Conservation (phyloP, 2,113 vertebrate species). For the Athene noctua region DNA sequence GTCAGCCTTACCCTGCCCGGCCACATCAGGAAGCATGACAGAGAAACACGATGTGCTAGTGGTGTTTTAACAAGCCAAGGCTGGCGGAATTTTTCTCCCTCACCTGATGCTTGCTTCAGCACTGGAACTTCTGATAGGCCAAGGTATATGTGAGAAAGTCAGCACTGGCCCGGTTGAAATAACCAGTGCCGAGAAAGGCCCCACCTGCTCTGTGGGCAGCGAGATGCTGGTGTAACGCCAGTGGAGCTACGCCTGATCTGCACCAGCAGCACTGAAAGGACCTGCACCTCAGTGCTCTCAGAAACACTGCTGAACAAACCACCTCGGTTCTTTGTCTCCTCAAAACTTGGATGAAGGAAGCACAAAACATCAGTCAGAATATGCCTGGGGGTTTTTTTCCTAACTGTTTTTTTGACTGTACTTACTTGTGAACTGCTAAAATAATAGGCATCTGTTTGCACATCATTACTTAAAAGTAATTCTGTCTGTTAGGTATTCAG, state of each 20-base stretch:
- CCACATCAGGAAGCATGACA: background rate
- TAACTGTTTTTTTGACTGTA: background rate
- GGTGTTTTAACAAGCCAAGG: background rate
- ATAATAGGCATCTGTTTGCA: background rate
- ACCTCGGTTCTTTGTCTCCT: background rate
- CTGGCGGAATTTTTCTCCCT: background rate
- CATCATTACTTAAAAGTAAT: background rate
- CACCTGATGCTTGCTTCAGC: background rate
- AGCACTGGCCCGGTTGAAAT: background rate
- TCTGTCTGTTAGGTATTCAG: background rate
- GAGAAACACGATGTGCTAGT: background rate
- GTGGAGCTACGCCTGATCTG: background rate
- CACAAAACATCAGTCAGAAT: background rate
- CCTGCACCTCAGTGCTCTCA: background rate
- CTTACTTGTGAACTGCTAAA: background rate
- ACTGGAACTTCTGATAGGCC: background rate
- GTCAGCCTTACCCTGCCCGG: background rate
- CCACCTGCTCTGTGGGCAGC: background rate
- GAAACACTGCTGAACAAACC: background rate
- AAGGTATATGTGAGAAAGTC: background rate
- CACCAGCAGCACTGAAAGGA: background rate
- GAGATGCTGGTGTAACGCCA: fast-evolving
- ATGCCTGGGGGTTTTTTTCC: background rate
- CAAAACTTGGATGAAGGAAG: background rate
- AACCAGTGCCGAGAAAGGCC: background rate